Evolutionary conservation across 1,140 invertebrate genomes (phyloP), one percentile per base, ranked within the genome.

Genomic region (Sarcophaga peregrina): DNA sequence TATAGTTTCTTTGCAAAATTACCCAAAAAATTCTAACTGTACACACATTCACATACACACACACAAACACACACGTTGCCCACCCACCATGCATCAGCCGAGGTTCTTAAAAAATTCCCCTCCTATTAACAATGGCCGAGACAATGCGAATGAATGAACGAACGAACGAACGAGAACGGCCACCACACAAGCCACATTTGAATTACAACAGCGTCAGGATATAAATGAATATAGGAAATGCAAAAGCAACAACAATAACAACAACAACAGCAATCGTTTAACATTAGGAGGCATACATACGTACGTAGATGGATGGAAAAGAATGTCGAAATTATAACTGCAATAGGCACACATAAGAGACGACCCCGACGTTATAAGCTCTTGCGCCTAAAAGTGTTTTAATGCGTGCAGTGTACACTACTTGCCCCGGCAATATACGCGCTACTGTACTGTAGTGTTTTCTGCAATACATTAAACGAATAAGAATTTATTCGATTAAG

Each of bases 161-260:
- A n/a, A n/a, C n/a, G n/a, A n/a, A n/a, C n/a, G n/a, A n/a, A n/a
- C n/a, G n/a, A n/a, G n/a, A n/a, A 20, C 17, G 10, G 25, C 75
- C 75, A 78, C 75, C 75, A 78, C 72, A 74, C 47, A 47, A 75
- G 75, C 75, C 47, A 78, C 75, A 83, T 80, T 83, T 83, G 76
- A 83, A 80, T 83, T 76, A 76, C 82, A 83, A 80, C 76, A 47
- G 82, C 78, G 58, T 75, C 76, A 73, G 82, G 58, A 80, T 62
- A 58, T 81, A 81, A 80, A 76, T 50, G 82, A 83, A 82, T 74
- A 82, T 48, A 82, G 81, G 72, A 82, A 82, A 82, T 50, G 72
- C 72, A 82, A 58, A 48, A 37, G 4, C 25, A 37, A 37, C n/a
- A n/a, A n/a, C n/a, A n/a, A n/a, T n/a, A n/a, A n/a, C n/a, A n/a